Percentiles rank a stretch among this genome's conserved stretches.
Evolutionary conservation across 2,888 invertebrate genomes (phyloP).

Genomic region (Acleris literana): DNA sequence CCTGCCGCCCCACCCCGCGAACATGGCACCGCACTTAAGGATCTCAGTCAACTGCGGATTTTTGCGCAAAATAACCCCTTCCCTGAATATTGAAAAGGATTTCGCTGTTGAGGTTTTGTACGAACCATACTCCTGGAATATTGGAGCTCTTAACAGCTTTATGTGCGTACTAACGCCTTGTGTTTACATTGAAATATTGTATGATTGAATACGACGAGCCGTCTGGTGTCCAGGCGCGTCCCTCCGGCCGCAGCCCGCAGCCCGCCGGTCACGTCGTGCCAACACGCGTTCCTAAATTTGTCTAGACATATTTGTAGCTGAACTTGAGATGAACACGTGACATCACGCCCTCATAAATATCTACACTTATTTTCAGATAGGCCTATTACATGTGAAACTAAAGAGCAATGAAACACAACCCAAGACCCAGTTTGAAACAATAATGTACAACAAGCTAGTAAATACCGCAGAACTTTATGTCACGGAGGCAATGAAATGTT

Average conservation of each 20-base stretch:
- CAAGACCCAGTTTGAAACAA: no score
- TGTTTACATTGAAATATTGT: no score
- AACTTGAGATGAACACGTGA: background rate
- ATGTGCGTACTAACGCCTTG: background rate
- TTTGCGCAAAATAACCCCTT: constrained; percentile 15
- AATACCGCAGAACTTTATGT: no score
- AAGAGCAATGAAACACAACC: no score
- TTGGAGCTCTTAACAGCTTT: background rate
- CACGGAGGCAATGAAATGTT: no score
- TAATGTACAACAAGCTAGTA: no score
- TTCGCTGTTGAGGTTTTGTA: constrained; percentile 11
- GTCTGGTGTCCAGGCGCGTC: no score
- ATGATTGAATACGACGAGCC: no score
- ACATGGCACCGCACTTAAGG: constrained; percentile 16
- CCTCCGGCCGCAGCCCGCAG: no score
- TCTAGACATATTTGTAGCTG: background rate
- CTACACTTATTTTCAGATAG: no score
- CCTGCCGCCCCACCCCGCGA: background rate
- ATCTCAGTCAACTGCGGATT: constrained; percentile 7
- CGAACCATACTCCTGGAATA: background rate
- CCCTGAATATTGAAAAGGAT: constrained; percentile 8
- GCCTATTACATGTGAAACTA: no score
- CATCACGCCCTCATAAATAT: background rate
- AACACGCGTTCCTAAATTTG: background rate
- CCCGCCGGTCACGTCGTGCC: no score